phyloP scores from a whole-genome alignment of 2,797 vertebrate genomes.

The Aplochiton taeniatus region DNA sequence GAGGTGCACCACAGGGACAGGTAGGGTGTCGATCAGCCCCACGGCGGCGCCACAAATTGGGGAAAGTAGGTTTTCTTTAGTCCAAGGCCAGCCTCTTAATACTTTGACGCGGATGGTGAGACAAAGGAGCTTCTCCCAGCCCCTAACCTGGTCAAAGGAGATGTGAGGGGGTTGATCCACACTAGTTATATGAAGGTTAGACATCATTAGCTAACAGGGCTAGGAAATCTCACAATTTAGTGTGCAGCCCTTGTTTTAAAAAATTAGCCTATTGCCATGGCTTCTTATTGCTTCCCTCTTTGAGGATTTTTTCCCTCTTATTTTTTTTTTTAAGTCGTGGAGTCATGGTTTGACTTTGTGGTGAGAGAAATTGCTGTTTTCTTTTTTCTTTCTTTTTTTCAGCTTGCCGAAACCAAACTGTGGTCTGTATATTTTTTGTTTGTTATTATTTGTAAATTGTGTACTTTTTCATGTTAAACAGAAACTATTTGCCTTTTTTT shows the following conservation, averaged over 20 bases:
- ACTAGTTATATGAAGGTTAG: slow-evolving; percentile 39
- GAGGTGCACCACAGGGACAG: slow-evolving; percentile 47
- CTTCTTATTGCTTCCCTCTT: slow-evolving; percentile 60
- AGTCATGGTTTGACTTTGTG: slow-evolving; percentile 54
- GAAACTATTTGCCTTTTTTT: slow-evolving; percentile 56
- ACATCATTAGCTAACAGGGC: slow-evolving; percentile 64
- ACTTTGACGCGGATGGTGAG: slow-evolving; percentile 48
- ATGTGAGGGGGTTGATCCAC: slow-evolving; percentile 20
- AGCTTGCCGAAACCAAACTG: slow-evolving; percentile 78
- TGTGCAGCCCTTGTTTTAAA: slow-evolving; percentile 67
- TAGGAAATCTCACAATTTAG: slow-evolving; percentile 64
- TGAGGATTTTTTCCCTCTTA: slow-evolving; percentile 60
- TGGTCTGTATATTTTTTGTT: slow-evolving; percentile 73
- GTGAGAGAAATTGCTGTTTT: slow-evolving; percentile 52
- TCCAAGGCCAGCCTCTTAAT: slow-evolving; percentile 34
- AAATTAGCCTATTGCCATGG: slow-evolving; percentile 69
- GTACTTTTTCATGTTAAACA: slow-evolving; percentile 64
- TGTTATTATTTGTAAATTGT: slow-evolving; percentile 75
- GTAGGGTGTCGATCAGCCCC: slow-evolving; percentile 34
- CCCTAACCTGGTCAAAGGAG: slow-evolving; percentile 53
- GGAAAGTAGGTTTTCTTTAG: slow-evolving; percentile 47
- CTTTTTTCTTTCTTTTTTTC: slow-evolving; percentile 38
- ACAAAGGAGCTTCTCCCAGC: slow-evolving; percentile 45
- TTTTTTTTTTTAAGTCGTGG: slow-evolving; percentile 32
- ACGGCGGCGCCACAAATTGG: slow-evolving; percentile 45